Percentiles rank a stretch among this genome's conserved stretches.
phyloP scores from a whole-genome alignment of 1,140 invertebrate genomes.

The Caenorhabditis remanei region DNA sequence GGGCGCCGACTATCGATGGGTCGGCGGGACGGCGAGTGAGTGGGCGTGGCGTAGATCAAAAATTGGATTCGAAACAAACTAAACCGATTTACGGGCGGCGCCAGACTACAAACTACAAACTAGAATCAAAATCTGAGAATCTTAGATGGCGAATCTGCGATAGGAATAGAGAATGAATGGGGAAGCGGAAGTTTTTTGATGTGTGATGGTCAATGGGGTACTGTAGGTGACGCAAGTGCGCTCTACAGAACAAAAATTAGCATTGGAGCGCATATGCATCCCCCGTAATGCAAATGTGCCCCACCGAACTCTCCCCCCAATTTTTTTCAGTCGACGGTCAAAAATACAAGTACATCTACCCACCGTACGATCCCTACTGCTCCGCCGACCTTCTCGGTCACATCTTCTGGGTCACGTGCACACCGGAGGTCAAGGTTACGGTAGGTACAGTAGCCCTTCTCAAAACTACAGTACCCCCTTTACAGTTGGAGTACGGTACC shows the following conservation, averaged over 20 bases:
- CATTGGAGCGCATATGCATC: no score
- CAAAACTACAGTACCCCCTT: constrained; percentile 1
- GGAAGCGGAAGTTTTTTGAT: no score
- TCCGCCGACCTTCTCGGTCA: constrained; percentile 49
- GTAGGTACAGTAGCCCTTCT: background rate
- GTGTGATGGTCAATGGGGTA: no score
- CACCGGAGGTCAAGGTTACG: constrained; percentile 43
- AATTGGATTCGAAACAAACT: no score
- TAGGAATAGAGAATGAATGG: no score
- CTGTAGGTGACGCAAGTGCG: no score
- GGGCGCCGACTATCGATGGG: constrained; percentile 30
- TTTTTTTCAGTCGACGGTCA: constrained; percentile 18
- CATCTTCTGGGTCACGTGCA: constrained; percentile 55
- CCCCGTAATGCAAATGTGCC: no score
- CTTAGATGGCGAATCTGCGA: no score
- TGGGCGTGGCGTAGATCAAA: background rate
- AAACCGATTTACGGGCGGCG: no score
- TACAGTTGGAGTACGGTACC: constrained; percentile 50
- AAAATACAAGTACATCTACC: constrained; percentile 56
- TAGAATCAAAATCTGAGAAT: no score
- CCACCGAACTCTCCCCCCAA: no score
- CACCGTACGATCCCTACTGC: constrained; percentile 42
- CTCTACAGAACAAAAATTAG: no score
- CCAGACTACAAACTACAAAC: background rate
- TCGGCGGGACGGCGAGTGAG: constrained; percentile 26